phyloP scores from a whole-genome alignment of 2,797 vertebrate genomes.

The Lepilemur ruficaudatus region DNA sequence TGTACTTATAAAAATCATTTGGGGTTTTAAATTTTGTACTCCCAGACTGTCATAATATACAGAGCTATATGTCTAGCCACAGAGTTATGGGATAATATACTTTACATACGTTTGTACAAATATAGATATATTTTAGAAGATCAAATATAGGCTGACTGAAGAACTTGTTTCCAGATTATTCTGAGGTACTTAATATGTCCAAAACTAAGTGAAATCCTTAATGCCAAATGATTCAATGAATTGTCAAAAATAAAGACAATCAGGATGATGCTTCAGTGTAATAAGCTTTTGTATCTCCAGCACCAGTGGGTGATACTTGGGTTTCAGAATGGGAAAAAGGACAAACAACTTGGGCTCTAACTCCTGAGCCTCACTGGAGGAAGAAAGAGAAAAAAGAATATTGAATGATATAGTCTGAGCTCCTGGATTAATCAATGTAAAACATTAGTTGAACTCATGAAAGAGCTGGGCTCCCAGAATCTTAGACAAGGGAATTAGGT shows the following conservation, averaged over 20 bases:
- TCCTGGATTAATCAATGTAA: slow-evolving; percentile 46
- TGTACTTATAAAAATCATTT: slow-evolving; percentile 50
- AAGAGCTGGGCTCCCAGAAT: slow-evolving; percentile 21
- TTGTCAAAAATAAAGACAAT: slow-evolving; percentile 40
- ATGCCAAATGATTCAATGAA: slow-evolving; percentile 48
- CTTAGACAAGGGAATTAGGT: slow-evolving; percentile 50
- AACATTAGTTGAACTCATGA: slow-evolving; percentile 44
- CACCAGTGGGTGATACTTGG: neutral
- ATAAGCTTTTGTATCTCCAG: slow-evolving; percentile 39
- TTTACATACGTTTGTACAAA: slow-evolving; percentile 35
- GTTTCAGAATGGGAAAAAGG: slow-evolving; percentile 4
- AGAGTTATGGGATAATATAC: slow-evolving; percentile 31
- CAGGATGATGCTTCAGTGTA: neutral
- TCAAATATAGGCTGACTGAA: slow-evolving; percentile 32
- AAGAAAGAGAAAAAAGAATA: slow-evolving; percentile 45
- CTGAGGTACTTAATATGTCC: slow-evolving; percentile 38
- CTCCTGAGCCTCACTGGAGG: neutral
- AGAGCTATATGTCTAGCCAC: neutral
- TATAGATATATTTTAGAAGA: slow-evolving; percentile 43
- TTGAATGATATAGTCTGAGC: neutral
- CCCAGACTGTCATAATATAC: slow-evolving; percentile 31
- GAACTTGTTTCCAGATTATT: slow-evolving; percentile 52
- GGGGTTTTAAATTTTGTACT: slow-evolving; percentile 50
- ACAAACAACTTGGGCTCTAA: neutral
- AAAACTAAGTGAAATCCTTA: slow-evolving; percentile 50